Conservation (phyloP, 2,797 vertebrate species). For the Lateolabrax maculatus region DNA sequence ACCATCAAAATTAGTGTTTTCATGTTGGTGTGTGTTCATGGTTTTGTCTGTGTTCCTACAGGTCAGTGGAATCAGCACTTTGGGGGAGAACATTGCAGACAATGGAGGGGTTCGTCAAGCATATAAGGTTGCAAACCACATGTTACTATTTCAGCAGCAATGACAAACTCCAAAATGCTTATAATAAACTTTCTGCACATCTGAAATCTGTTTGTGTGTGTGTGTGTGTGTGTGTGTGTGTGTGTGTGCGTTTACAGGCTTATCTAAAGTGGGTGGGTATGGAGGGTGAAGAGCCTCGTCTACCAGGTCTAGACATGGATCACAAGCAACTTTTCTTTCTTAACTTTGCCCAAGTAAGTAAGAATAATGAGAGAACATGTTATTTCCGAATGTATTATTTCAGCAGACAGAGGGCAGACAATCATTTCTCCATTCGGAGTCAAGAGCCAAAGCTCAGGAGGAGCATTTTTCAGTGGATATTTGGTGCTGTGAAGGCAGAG, state of each 20-base stretch:
- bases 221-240: constrained; percentile 24
- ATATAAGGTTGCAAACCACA: constrained; percentile 88
- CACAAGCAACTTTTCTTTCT: constrained; percentile 97
- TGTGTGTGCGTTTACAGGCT: constrained; percentile 84
- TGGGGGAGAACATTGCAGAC: constrained; percentile 98
- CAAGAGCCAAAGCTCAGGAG: constrained; percentile 8
- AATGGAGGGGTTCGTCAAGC: constrained; percentile 97
- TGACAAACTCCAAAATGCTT: neutral
- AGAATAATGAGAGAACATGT: constrained; percentile 8
- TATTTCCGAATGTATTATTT: constrained; percentile 20
- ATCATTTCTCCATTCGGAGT: constrained; percentile 21
- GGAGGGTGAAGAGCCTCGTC: constrained; percentile 89
- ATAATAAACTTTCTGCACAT: constrained; percentile 21
- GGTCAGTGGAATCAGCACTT: constrained; percentile 96
- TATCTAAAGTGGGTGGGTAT: constrained; percentile 93
- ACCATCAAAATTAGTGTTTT: constrained; percentile 71
- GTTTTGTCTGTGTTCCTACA: constrained; percentile 69
- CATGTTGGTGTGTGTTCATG: constrained; percentile 30
- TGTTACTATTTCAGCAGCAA: constrained; percentile 26
- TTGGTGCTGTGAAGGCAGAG: constrained; percentile 27
- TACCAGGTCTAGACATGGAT: constrained; percentile 94
- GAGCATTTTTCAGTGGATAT: constrained; percentile 13
- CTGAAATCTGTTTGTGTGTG: constrained; percentile 16
- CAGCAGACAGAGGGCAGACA: neutral
- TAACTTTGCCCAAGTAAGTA: constrained; percentile 95